Conservation (phyloP, 2,888 invertebrate species). For the Myopa tessellatipennis region DNA sequence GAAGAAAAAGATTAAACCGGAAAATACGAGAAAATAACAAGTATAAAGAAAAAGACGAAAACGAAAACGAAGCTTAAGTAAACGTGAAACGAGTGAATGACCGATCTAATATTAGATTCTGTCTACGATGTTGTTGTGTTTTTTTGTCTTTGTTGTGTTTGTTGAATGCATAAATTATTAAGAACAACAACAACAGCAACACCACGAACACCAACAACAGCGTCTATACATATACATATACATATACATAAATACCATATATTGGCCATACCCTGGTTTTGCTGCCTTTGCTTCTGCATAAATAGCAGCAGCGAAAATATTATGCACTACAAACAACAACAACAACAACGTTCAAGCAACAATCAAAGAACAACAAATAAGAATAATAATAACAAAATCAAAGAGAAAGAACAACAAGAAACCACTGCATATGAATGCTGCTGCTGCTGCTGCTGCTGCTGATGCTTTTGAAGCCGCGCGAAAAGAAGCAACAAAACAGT, state of each 20-base stretch:
- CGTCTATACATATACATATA: no score
- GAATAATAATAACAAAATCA: background rate
- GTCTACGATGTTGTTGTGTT: background rate
- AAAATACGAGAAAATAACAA: background rate
- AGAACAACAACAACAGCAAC: background rate
- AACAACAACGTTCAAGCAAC: no score
- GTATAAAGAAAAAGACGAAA: background rate
- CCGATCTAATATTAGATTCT: background rate
- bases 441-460: background rate
- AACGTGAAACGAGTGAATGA: background rate
- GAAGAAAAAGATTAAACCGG: background rate
- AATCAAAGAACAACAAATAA: background rate
- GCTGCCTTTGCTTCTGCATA: no score
- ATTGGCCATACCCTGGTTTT: no score
- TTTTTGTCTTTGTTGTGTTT: background rate
- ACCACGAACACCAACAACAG: background rate
- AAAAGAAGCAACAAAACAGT: background rate
- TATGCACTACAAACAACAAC: no score
- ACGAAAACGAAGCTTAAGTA: background rate
- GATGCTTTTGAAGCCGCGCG: background rate
- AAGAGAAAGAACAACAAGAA: background rate
- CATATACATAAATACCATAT: no score
- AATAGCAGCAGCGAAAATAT: no score
- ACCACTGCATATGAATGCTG: background rate
- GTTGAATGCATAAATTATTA: background rate